Conservation (phyloP, 2,888 invertebrate genomes). For the Meloe dianella region DNA sequence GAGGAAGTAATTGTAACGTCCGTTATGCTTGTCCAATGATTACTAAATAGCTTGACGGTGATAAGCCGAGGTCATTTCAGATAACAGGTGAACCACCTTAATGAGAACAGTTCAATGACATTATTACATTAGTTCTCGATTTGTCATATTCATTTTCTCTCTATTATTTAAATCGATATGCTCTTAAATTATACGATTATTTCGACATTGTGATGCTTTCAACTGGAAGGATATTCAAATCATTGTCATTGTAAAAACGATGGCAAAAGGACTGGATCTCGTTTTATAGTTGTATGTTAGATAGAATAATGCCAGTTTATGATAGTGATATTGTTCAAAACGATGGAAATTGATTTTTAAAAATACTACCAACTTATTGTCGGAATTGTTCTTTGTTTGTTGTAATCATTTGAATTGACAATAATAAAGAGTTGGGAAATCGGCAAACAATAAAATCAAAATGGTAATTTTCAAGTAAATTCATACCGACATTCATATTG, state of each 20-base stretch:
- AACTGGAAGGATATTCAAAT: conserved; percentile 7
- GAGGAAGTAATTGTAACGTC: conserved; percentile 15
- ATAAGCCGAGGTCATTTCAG: conserved; percentile 27
- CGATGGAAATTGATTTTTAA: conserved; percentile 30
- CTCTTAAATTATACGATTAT: not conserved
- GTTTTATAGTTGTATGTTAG: conserved; percentile 16
- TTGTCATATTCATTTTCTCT: not conserved
- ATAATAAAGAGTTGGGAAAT: not conserved
- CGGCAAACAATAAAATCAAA: not conserved
- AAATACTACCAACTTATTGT: conserved; percentile 12
- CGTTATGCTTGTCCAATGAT: conserved; percentile 8
- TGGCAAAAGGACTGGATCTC: not conserved
- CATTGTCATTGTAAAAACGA: not conserved
- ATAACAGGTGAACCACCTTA: conserved; percentile 35
- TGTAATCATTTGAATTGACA: conserved; percentile 5
- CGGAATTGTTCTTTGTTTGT: conserved; percentile 6
- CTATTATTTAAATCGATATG: conserved; percentile 7
- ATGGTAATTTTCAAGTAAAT: not conserved
- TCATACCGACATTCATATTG: not conserved
- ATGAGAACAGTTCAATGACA: conserved; percentile 37
- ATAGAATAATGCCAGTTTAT: conserved; percentile 28
- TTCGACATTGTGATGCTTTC: not conserved
- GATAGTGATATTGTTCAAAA: conserved; percentile 24
- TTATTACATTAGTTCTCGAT: conserved; percentile 16
- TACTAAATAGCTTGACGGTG: conserved; percentile 11